Evolutionary conservation across 2,888 invertebrate species (phyloP), one percentile per base, ranked within the genome.

Genomic region (Cloeon dipterum): DNA sequence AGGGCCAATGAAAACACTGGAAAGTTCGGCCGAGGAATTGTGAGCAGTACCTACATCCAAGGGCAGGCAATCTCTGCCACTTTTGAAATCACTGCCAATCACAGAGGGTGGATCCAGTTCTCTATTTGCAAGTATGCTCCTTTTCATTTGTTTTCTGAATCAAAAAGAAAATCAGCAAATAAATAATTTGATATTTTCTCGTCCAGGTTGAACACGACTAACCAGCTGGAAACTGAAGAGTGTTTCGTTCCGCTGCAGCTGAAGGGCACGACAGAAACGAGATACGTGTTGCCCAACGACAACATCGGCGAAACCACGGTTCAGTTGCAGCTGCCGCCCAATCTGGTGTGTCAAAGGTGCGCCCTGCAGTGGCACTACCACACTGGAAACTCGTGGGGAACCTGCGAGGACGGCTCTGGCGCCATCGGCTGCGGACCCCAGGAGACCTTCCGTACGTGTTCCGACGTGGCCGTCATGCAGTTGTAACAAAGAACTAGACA

Each of bases 301-400:
- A 42, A 46, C 18, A 21, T 40, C 2, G 50, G 48, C 2, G 42
- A 46, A n/a, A 48, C 50, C 36, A 38, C 41, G 11, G 42, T 54
- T 3, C 32, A 40, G 3, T 44, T 61, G 3, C 43, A 43, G 21
- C 49, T 67, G 10, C 68, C 68, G 0, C 18, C 46, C 3, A 52
- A 49, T 3, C 35, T 67, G 13, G 55, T 47, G n/a, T 68, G 67
- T 46, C 42, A 57, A 1, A 62, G 62, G 32, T 67, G 68, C 45
- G 62, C 65, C 1, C 46, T 69, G 3, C 59, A 65, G 39, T 68
- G 68, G 68, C 58, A 59, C 23, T 68, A 65, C 43, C 47, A 48
- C 2, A 52, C 57, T 14, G 59, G 52, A 23, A 66, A 65, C 43
- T 57, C 56, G 36, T 64, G 62, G 64, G 63, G 63, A 2, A 29